Conservation (phyloP, 2,113 vertebrate genomes). For the Daboia siamensis region DNA sequence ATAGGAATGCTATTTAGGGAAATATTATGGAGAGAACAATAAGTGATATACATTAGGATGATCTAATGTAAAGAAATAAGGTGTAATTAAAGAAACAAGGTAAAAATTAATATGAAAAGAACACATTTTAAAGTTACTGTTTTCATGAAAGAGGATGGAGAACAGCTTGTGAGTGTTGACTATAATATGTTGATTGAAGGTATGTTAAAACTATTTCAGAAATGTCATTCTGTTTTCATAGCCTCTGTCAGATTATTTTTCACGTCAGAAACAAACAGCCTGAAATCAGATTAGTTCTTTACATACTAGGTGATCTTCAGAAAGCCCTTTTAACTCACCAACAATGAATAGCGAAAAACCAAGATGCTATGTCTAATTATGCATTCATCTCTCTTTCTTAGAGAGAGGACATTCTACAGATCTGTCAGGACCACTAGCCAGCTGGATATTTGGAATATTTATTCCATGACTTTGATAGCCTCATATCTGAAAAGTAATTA, state of each 20-base stretch:
- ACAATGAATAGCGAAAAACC: neutral
- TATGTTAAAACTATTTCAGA: neutral
- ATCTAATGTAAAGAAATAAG: neutral
- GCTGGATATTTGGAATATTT: neutral
- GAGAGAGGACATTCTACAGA: neutral
- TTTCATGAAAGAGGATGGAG: neutral
- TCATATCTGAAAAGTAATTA: neutral
- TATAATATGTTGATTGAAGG: neutral
- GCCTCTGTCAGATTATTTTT: neutral
- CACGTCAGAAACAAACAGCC: neutral
- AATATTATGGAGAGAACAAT: neutral
- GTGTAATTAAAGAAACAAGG: neutral
- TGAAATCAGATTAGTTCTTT: neutral
- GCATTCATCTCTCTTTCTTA: neutral
- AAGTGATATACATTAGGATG: neutral
- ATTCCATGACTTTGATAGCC: neutral
- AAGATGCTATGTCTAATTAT: neutral
- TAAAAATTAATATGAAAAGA: neutral
- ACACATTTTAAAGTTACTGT: neutral
- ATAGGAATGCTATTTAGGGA: neutral
- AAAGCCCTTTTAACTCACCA: neutral
- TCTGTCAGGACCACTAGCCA: neutral
- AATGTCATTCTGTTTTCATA: neutral
- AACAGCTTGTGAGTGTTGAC: neutral
- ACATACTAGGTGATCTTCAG: neutral